Base-by-base conservation (phyloP, 2,888 invertebrate species). In the Spialia ferax region DNA sequence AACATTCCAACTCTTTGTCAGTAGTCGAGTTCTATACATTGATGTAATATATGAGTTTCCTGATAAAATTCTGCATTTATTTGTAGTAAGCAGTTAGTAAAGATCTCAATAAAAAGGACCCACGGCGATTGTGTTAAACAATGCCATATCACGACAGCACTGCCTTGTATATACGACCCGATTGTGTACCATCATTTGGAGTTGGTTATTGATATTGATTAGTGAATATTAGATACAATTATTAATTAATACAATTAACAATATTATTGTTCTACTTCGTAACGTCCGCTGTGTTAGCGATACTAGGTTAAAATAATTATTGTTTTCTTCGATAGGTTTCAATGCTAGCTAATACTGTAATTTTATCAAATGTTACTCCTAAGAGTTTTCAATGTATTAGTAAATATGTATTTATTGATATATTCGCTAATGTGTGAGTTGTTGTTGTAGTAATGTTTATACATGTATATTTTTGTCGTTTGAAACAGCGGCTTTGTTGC, bases 281-380 rank as follows among this genome's bases (percentile, higher is more conserved):
- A 26, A 65, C 59, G 65, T 65, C 65, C 65, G 48, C 32, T 57
- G 57, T 64, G 13, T 45, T 59, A 59, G 57, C 65, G 50, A 65
- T 50, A 22, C 23, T 65, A 65, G 65, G 35, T 50, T 50, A 23
- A 64, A n/a, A n/a, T n/a, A n/a, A 23, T 45, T n/a, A 59, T 59
- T n/a, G 1, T 29, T 26, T 32, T n/a, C 15, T 38, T 65, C 57
- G n/a, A 48, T 64, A 64, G 18, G 48, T 57, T 48, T 60, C 38
- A 23, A 59, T 50, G 13, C 18, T 59, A 65, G 65, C 7, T 52
- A 59, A 48, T 57, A 18, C 13, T 64, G 29, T 29, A 59, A 23
- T 42, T 59, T 26, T 45, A 59, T 45, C 45, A 7, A 45, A 45
- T 23, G 59, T 59, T 59, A 23, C 15, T 42, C 22, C 6, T 15